Evolutionary conservation across 2,888 invertebrate genomes (phyloP).

Genomic region (Megastigmus dorsalis): DNA sequence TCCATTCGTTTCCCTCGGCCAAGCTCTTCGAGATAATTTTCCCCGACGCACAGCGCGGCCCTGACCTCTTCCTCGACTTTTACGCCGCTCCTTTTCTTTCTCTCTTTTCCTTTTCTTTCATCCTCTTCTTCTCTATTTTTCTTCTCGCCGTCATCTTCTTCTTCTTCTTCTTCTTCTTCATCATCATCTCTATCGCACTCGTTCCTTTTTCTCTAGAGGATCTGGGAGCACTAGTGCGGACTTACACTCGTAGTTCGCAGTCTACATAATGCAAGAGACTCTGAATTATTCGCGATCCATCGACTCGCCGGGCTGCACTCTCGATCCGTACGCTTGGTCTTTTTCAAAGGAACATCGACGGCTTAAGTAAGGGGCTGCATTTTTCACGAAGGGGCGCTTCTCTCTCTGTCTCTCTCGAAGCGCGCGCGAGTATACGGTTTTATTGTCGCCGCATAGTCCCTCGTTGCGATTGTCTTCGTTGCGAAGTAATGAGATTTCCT

Average conservation of each 20-base stretch:
- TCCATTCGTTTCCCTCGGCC: conserved; percentile 56
- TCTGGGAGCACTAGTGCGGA: no score
- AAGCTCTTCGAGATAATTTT: conserved; percentile 24
- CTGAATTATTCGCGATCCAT: conserved; percentile 42
- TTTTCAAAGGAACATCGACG: conserved; percentile 27
- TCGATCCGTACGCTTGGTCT: background rate
- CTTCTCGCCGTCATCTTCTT: background rate
- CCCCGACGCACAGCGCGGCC: conserved; percentile 50
- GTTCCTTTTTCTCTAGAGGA: background rate
- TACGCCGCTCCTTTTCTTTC: background rate
- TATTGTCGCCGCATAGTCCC: background rate
- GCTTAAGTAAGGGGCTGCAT: conserved; percentile 28
- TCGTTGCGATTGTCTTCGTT: background rate
- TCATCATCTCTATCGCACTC: background rate
- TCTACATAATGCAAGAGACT: conserved; percentile 14
- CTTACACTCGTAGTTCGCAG: no score
- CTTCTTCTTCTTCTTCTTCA: background rate
- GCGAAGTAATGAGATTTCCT: conserved; percentile 1
- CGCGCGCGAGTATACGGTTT: background rate
- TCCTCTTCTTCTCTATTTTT: background rate
- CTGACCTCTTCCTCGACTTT: conserved; percentile 58
- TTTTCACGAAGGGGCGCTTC: background rate
- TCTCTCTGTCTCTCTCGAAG: no score
- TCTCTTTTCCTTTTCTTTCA: background rate
- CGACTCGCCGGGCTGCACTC: no score